Evolutionary conservation across 2,888 invertebrate species (phyloP), one percentile per base, ranked within the genome.

Genomic region (Leuctra nigra): DNA sequence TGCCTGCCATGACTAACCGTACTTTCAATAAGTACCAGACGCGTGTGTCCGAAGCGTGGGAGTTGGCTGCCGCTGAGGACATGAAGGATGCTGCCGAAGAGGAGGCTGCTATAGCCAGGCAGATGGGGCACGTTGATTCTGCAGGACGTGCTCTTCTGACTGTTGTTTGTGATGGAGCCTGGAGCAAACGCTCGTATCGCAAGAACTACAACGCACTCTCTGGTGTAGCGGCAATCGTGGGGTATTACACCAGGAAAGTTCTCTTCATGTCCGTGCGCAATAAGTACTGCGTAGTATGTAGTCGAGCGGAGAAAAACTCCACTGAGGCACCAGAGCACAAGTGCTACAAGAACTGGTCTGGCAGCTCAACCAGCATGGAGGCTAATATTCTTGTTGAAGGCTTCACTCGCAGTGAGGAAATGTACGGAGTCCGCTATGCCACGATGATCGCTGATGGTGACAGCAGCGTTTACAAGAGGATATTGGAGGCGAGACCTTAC

Each of bases 401-500:
- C 39, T 56, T 56, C 39, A 52, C 9, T 9, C 20, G 36, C 4
- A 56, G 56, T 20, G 50, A 48, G 16, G 13, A 11, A 1, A 22
- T 35, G 38, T 29, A 56, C 39, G 56, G 52, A 22, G 13, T 50
- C 2, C 36, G 33, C 2, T 52, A 52, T 18, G 52, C 35, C 4
- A 52, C 35, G 13, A 41, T 61, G 20, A 56, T 64, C 2, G 61
- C 59, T 6, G 64, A 64, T 53, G 61, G 63, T 6, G 63, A 63
- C 23, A 61, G 59, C 7, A 55, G 56, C 25, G 61, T 62, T 1
- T 61, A 58, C 14, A 20, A 33, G 4, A 55, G 50, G 48, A 59
- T 63, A 13, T 50, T 46, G 16, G 53, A 59, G 16, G 25, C n/a
- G n/a, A n/a, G n/a, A n/a, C n/a, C n/a, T n/a, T n/a, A n/a, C n/a